Base-by-base conservation (phyloP, 2,797 vertebrate genomes). In the Acomys russatus region DNA sequence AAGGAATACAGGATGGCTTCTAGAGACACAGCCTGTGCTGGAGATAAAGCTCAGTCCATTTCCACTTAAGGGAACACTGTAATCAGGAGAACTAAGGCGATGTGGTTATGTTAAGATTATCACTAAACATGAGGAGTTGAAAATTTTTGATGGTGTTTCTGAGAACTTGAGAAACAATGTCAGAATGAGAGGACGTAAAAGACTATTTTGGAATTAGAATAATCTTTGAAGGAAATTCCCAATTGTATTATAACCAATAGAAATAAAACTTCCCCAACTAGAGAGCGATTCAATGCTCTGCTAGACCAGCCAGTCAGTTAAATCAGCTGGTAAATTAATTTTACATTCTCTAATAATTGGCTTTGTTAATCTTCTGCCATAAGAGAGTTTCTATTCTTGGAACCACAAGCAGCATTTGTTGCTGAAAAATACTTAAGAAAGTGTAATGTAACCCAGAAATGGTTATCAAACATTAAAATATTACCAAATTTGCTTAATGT, bases 301-400 rank as follows among this genome's bases (percentile, higher is more conserved):
- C 64, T 76, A 94, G 82, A 95, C 92, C 86, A 96, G n/a, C 74
- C 64, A 54, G 49, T 96, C 3, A 54, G 61, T 91, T 97, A 97
- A 96, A 93, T 94, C 91, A 96, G 87, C 93, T 96, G 92, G 91
- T 86, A 97, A 95, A 96, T 97, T 96, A 94, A 90, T 97, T 96
- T 96, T 97, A 94, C 85, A 95, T 85, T 97, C 80, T 94, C 56
- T 87, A 88, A 94, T 94, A 97, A 96, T 97, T 97, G 95, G 90
- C 86, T 97, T 96, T 97, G 86, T 94, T 97, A 96, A 97, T 95
- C 93, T 97, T 95, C 44, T 76, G 56, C 77, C 77, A 20, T 91
- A 71, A 92, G 83, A 96, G 56, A 82, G 5, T 95, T 95, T 92
- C 91, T 97, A 91, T 90, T 97, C 33, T 82, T 93, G 38, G 82